Evolutionary conservation across 37 sponge, comb jelly and placozoan species (phyloP), one percentile per base, ranked within the genome.

Genomic region (Chondrilla cf. caribensis): DNA sequence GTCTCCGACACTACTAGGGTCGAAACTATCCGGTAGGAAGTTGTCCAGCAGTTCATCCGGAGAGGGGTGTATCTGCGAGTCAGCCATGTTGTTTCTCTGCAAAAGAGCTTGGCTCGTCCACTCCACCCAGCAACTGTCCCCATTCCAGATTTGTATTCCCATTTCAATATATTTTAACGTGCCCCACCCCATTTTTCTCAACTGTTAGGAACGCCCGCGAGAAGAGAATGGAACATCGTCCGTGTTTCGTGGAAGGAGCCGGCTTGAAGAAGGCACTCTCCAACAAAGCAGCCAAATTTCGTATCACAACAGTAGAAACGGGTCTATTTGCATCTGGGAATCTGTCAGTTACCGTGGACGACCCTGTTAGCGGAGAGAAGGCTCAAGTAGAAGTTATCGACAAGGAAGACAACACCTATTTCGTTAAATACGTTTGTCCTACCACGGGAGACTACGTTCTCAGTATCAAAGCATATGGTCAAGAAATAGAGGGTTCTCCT

Each of bases 191-290:
- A 19, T 15, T 62, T 62, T 22, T 22, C 7, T 26, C 18, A 22
- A 26, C 64, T 22, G 5, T 62, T 26, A 22, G 29, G 64, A 26
- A 42, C 42, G 14, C 25, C 41, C 14, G 32, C 68, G n/a, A n/a
- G 3, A 40, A 7, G 22, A 73, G 24, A n/a, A 73, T 73, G 76
- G 76, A 37, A 19, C 76, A 73, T 36, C 3, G 24, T n/a, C 41
- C 38, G 22, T 28, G 26, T 15, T 58, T 79, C 24, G 58, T 58
- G 26, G 59, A 58, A 79, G 79, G 79, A 54, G 58, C 36, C 19
- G 79, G 79, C 58, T 38, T 79, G 43, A 79, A 79, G 35, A 79
- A 79, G 59, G 79, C 58, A 0, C 28, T 79, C 39, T 54, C 79
- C 24, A 38, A 51, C 32, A 79, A 79, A 9, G 36, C 79, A 55